These are phyloP conservation scores for Cochlearius cochlearius DNA, from an alignment of 2,113 vertebrate species.

Conservation along the genomic window DNA sequence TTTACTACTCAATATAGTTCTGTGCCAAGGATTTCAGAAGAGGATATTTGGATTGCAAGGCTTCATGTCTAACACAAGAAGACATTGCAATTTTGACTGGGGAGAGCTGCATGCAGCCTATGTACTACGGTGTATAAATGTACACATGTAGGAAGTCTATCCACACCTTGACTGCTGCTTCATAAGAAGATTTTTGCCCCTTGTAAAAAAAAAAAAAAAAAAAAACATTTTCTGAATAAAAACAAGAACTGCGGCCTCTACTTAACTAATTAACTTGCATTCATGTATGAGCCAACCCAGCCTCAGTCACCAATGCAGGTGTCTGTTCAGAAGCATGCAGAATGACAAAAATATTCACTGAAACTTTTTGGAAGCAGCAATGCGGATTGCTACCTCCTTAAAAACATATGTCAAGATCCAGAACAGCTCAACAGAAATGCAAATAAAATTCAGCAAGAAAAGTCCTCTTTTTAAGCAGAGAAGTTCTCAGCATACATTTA, in stretches of 20 bases:
- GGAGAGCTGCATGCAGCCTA: not conserved
- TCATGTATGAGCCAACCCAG: not conserved
- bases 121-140: not conserved
- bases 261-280: slow-evolving; percentile 13
- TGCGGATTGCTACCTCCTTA: slow-evolving; percentile 20
- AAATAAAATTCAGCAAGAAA: not conserved
- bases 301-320: not conserved
- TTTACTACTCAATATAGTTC: not conserved
- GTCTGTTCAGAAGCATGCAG: slow-evolving; percentile 29
- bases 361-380: slow-evolving; percentile 20
- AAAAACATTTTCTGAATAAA: not conserved
- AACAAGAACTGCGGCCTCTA: not conserved
- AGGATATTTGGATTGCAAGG: not conserved
- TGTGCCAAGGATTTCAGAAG: not conserved
- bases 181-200: not conserved
- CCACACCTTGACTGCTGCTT: not conserved
- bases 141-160: not conserved
- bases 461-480: not conserved
- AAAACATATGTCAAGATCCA: not conserved
- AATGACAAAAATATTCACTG: slow-evolving; percentile 9
- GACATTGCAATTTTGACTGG: not conserved
- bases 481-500: not conserved
- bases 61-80: not conserved
- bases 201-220: not conserved
- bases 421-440: slow-evolving; percentile 8